A percentile compares a stretch with the other conserved stretches of the same genome.
Conservation (phyloP, 2,113 vertebrate genomes). For the Lagopus muta region DNA sequence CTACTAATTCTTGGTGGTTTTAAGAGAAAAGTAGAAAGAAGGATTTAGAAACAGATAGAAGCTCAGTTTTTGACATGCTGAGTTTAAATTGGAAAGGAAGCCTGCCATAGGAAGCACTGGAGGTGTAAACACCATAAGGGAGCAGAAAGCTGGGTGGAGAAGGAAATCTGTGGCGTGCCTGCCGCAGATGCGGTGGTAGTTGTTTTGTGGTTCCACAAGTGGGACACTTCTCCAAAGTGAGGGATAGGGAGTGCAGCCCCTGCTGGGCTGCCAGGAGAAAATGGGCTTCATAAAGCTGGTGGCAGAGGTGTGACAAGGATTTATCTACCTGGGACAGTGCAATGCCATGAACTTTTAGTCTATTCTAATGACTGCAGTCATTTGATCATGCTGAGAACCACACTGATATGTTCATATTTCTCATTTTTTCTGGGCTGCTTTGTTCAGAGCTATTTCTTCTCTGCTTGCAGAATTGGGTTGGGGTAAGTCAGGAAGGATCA, state of each 20-base stretch:
- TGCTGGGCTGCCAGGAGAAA: background rate
- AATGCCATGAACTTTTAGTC: background rate
- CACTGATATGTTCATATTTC: background rate
- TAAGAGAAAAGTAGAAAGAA: background rate
- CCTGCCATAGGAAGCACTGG: background rate
- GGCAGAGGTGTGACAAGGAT: background rate
- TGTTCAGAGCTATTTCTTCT: background rate
- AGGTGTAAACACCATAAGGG: background rate
- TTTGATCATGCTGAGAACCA: accelerated
- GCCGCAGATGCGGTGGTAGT: background rate
- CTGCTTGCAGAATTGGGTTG: background rate
- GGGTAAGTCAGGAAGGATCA: background rate
- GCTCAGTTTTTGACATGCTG: background rate
- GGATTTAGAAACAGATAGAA: background rate
- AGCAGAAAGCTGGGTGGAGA: background rate
- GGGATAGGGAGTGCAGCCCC: background rate
- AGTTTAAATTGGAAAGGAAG: background rate
- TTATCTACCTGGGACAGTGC: background rate
- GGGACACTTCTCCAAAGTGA: background rate
- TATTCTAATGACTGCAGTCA: background rate
- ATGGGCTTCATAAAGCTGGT: background rate
- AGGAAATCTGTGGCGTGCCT: background rate
- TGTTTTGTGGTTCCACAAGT: background rate
- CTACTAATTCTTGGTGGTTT: constrained; percentile 20
- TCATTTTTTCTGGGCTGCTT: background rate